Evolutionary conservation across 2,113 vertebrate genomes (phyloP).

Genomic region (Eleginops maclovinus): DNA sequence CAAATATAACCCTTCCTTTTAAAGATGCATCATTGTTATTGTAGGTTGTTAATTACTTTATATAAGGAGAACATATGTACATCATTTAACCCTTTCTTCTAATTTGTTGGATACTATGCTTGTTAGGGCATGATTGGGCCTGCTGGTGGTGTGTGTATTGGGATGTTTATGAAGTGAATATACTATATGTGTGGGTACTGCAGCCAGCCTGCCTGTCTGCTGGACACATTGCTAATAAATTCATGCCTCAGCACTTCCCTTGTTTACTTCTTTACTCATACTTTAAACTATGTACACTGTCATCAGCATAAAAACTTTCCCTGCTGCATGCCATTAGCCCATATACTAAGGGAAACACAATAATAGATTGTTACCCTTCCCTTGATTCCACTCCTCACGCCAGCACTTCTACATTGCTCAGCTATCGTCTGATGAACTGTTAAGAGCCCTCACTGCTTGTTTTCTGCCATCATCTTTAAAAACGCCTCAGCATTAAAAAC

Average conservation of each 20-base stretch:
- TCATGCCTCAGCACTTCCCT: constrained; percentile 65
- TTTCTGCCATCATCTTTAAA: background rate
- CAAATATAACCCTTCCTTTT: too few species aligned
- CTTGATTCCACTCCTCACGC: constrained; percentile 16
- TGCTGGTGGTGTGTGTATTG: background rate
- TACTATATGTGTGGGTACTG: background rate
- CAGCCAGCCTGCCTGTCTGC: constrained; percentile 7
- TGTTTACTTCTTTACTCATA: constrained; percentile 64
- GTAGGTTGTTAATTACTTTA: background rate
- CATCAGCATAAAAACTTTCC: constrained; percentile 69
- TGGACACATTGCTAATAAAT: constrained; percentile 45
- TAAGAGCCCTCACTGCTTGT: background rate
- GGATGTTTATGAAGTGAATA: background rate
- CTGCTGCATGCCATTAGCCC: constrained; percentile 56
- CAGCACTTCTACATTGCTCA: constrained; percentile 10
- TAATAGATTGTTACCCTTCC: constrained; percentile 34
- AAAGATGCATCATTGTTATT: background rate
- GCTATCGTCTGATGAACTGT: constrained; percentile 34
- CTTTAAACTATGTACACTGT: constrained; percentile 48
- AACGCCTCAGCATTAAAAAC: background rate
- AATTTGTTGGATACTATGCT: background rate
- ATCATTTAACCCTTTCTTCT: background rate
- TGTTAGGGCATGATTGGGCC: background rate
- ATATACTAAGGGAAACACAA: constrained; percentile 35
- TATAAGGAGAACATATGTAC: background rate